phyloP scores from a whole-genome alignment of 2,797 vertebrate genomes.

The Mastacembelus armatus region DNA sequence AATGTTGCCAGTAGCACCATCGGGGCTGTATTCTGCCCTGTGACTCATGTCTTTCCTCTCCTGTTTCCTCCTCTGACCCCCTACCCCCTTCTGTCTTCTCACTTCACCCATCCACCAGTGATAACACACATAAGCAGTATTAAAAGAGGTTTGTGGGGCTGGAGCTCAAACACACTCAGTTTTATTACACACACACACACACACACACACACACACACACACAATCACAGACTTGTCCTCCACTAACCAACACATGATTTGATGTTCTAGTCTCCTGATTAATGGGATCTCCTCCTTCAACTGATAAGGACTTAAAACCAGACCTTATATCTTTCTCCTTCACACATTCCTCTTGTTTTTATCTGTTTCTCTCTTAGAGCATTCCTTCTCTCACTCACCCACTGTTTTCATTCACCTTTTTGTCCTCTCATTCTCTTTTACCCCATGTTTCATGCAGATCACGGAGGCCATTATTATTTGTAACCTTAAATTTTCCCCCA shows the following conservation, averaged over 20 bases:
- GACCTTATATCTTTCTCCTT: constrained; percentile 58
- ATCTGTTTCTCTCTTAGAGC: constrained; percentile 21
- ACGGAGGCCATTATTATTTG: constrained; percentile 36
- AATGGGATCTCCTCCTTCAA: constrained; percentile 63
- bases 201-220: constrained; percentile 10
- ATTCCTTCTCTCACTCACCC: constrained; percentile 12
- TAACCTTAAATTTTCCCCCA: constrained; percentile 41
- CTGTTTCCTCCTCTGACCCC: not conserved
- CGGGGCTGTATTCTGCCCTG: not conserved
- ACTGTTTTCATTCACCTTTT: constrained; percentile 22
- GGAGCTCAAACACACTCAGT: constrained; percentile 31
- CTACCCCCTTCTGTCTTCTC: constrained; percentile 11
- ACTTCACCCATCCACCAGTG: constrained; percentile 25
- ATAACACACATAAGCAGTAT: constrained; percentile 62
- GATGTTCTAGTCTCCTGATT: constrained; percentile 66
- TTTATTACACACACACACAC: constrained; percentile 42
- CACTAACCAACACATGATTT: constrained; percentile 59
- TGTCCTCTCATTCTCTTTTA: not conserved
- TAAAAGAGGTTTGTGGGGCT: constrained; percentile 35
- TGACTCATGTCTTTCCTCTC: constrained; percentile 12
- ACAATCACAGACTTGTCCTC: constrained; percentile 10
- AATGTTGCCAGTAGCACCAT: not conserved
- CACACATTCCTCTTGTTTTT: constrained; percentile 54
- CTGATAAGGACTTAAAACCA: constrained; percentile 57
- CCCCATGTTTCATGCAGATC: constrained; percentile 44